Conservation (phyloP, 2,888 invertebrate genomes). For the Idaea aversata region DNA sequence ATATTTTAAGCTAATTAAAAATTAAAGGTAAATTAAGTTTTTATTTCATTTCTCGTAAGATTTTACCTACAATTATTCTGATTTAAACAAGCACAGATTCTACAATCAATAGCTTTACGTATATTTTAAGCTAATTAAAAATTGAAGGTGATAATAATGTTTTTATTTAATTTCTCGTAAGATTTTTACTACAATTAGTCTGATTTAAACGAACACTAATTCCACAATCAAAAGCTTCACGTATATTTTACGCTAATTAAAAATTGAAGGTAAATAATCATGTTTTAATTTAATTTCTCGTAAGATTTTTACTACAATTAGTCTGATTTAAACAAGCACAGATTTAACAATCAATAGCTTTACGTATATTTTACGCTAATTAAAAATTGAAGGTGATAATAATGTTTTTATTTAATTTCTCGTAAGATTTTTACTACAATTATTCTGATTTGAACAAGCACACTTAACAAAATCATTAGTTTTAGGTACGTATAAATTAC, state of each 20-base stretch:
- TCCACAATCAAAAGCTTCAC: no score
- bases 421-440: no score
- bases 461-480: conserved; percentile 70
- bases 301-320: no score
- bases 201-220: conserved; percentile 22
- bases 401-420: no score
- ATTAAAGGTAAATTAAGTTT: conserved; percentile 3
- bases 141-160: conserved; percentile 1
- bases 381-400: background rate
- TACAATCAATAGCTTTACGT: conserved; percentile 66
- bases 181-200: conserved; percentile 49
- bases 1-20: conserved; percentile 27
- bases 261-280: no score
- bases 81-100: conserved; percentile 51
- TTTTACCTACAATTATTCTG: no score
- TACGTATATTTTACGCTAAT: conserved; percentile 36
- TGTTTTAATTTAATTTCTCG: no score
- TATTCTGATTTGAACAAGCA: conserved; percentile 17
- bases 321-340: conserved; percentile 44
- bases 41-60: background rate
- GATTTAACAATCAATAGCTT: conserved; percentile 72
- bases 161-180: background rate
- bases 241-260: no score
- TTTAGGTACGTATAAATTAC: conserved; percentile 43
- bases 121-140: conserved; percentile 27